phyloP scores from a whole-genome alignment of 2,113 vertebrate genomes.

The Geococcyx californianus region DNA sequence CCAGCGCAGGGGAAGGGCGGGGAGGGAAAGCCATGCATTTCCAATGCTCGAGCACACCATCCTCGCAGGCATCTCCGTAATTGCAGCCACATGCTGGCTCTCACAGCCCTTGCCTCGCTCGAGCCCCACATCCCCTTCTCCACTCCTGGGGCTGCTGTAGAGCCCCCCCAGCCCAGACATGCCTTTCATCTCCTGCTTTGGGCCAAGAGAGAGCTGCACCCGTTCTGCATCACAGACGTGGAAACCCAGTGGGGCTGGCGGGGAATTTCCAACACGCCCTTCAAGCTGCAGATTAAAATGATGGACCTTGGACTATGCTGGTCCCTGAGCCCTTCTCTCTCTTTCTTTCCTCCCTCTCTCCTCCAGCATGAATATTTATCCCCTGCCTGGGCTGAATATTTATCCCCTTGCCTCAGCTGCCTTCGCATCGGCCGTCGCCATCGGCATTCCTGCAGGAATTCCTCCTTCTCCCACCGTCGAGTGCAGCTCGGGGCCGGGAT shows the following conservation, averaged over 20 bases:
- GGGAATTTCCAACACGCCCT: background rate
- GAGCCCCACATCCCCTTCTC: background rate
- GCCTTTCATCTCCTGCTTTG: background rate
- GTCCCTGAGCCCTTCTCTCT: background rate
- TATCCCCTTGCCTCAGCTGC: background rate
- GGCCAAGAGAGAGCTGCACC: background rate
- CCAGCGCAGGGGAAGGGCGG: conserved; percentile 6
- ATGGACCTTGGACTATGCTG: background rate
- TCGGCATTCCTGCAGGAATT: conserved; percentile 42
- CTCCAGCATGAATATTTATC: conserved; percentile 52
- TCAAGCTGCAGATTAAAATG: background rate
- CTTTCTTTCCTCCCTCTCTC: background rate
- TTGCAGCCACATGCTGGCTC: conserved; percentile 59
- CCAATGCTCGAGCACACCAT: background rate
- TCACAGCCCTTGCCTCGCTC: background rate
- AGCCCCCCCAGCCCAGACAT: background rate
- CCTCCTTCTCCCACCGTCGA: background rate
- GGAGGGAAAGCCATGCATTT: background rate
- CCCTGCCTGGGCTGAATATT: conserved; percentile 6
- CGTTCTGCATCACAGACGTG: conserved; percentile 2
- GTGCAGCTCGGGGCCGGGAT: background rate
- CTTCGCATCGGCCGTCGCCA: background rate
- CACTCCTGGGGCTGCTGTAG: background rate
- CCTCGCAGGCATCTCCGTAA: background rate
- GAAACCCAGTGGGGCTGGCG: background rate